Evolutionary conservation across 2,113 vertebrate genomes (phyloP).

Genomic region (Hydropotes inermis): DNA sequence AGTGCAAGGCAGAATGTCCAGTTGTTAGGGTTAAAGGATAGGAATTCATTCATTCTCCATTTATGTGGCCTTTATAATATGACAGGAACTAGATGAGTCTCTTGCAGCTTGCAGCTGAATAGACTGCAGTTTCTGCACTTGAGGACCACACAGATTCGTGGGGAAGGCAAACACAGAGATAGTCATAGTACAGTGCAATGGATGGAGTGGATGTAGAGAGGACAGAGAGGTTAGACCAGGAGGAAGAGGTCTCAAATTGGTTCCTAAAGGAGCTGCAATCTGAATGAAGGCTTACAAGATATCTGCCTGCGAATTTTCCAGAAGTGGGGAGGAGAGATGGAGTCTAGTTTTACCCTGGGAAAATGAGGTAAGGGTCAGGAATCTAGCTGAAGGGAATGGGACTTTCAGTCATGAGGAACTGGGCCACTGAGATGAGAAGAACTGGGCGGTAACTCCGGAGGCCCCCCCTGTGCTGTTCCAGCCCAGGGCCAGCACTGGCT

Average conservation of each 20-base stretch:
- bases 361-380: background rate
- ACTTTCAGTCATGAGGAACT: background rate
- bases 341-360: background rate
- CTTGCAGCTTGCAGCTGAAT: background rate
- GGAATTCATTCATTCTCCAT: background rate
- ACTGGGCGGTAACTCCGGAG: background rate
- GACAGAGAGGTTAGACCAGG: background rate
- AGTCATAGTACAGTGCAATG: background rate
- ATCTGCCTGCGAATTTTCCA: background rate
- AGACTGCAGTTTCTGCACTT: background rate
- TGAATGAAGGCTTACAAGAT: background rate
- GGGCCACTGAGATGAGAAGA: background rate
- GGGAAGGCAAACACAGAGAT: background rate
- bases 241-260: background rate
- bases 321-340: background rate
- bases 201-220: background rate
- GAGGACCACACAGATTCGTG: background rate
- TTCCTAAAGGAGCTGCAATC: background rate
- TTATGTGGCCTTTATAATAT: background rate
- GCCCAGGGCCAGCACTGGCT: background rate
- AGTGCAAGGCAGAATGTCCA: background rate
- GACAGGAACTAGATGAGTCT: background rate
- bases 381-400: background rate
- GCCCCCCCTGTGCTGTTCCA: background rate
- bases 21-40: background rate